A percentile compares a stretch with the other conserved stretches of the same genome.
phyloP scores from a whole-genome alignment of 2,113 vertebrate species.

The Corapipo altera region DNA sequence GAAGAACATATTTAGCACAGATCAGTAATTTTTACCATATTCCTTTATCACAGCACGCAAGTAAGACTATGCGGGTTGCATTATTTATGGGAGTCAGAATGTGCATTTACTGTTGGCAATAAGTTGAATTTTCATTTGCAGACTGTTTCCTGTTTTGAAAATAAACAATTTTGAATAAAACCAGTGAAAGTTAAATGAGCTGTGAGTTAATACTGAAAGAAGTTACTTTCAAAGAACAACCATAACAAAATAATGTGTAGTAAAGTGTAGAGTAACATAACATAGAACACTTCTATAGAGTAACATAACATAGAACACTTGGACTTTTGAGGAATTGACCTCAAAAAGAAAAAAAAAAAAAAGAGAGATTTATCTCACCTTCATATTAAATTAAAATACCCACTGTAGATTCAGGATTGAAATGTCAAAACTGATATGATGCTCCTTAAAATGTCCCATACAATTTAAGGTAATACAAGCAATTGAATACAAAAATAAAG shows the following conservation, averaged over 20 bases:
- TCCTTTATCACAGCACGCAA: background rate
- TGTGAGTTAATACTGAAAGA: background rate
- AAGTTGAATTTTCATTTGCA: background rate
- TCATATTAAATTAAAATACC: background rate
- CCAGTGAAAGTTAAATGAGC: background rate
- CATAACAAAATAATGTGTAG: background rate
- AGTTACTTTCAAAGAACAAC: background rate
- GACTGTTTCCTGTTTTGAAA: background rate
- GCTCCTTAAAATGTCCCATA: background rate
- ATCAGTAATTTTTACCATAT: background rate
- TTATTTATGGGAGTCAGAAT: background rate
- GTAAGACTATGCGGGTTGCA: background rate
- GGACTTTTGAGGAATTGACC: background rate
- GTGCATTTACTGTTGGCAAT: background rate
- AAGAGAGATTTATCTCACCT: background rate
- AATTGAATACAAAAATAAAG: background rate
- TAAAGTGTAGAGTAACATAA: background rate
- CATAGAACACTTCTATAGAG: background rate
- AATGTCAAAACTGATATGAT: background rate
- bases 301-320: background rate
- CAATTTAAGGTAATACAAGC: background rate
- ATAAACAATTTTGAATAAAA: background rate
- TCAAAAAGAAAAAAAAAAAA: background rate
- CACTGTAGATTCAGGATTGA: background rate
- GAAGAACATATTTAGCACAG: background rate